Evolutionary conservation across 2,797 vertebrate species (phyloP).

Genomic region (Oryzias sinensis): DNA sequence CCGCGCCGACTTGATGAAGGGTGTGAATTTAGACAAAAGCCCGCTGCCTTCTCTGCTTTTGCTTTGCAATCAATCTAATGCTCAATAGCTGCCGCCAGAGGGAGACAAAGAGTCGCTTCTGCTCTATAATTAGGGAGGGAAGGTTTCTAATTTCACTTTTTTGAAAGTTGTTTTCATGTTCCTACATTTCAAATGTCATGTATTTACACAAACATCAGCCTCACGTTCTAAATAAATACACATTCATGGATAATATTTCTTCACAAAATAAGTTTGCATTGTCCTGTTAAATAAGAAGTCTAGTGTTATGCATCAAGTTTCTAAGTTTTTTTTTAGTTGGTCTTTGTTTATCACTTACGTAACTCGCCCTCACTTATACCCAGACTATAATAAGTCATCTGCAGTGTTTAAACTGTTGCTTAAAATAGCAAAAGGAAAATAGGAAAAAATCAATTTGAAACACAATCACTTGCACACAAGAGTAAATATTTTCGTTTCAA

Average conservation of each 20-base stretch:
- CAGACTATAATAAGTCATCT: too few species aligned
- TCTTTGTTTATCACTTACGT: too few species aligned
- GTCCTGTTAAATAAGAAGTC: too few species aligned
- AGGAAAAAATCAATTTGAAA: background rate
- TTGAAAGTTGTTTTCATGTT: background rate
- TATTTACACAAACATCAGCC: background rate
- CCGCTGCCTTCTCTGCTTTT: constrained; percentile 28
- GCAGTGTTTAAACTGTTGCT: background rate
- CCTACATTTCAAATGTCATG: background rate
- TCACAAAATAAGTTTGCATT: too few species aligned
- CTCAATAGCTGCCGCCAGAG: constrained; percentile 41
- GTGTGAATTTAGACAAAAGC: background rate
- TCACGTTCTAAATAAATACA: background rate
- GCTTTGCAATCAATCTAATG: constrained; percentile 4
- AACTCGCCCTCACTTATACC: too few species aligned
- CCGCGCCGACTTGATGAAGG: background rate
- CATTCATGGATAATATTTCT: too few species aligned
- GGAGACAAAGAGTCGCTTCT: constrained; percentile 32
- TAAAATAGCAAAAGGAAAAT: background rate
- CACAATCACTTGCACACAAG: background rate
- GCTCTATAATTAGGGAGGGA: constrained; percentile 45
- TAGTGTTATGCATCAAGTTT: too few species aligned
- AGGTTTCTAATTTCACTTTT: constrained; percentile 36
- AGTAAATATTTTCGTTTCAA: background rate
- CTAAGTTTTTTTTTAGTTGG: too few species aligned